A percentile compares a stretch with the other conserved stretches of the same genome.
phyloP scores from a whole-genome alignment of 2,888 invertebrate species.

The Adineta ricciae region DNA sequence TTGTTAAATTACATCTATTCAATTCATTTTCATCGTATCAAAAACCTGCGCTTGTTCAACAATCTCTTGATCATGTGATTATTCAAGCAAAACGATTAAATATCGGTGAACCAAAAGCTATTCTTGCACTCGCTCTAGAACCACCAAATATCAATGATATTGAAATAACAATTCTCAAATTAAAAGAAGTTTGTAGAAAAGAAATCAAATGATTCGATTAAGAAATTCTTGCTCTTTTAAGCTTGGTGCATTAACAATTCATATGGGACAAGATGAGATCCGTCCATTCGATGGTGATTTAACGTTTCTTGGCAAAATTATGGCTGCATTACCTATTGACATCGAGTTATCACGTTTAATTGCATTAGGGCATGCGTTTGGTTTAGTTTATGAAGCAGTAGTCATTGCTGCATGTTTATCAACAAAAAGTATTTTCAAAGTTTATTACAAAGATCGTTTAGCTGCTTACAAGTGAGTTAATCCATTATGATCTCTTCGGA shows the following conservation, averaged over 20 bases:
- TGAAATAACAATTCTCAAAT: conserved; percentile 65
- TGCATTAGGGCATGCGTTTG: conserved; percentile 72
- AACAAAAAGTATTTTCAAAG: conserved; percentile 31
- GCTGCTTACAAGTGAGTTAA: not conserved
- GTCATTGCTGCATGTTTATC: conserved; percentile 53
- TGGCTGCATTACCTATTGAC: conserved; percentile 72
- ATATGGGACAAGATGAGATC: conserved; percentile 49
- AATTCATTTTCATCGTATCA: conserved; percentile 44
- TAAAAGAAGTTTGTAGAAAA: conserved; percentile 65
- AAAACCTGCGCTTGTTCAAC: conserved; percentile 44
- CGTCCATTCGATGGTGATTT: conserved; percentile 66
- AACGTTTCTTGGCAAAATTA: conserved; percentile 71
- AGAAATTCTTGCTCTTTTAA: conserved; percentile 41
- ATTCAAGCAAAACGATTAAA: conserved; percentile 26
- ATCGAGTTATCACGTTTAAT: conserved; percentile 71
- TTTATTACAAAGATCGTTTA: conserved; percentile 30
- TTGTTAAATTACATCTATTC: conserved; percentile 45
- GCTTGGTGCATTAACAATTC: conserved; percentile 68
- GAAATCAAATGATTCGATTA: not conserved
- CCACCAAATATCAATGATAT: conserved; percentile 75
- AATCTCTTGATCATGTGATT: conserved; percentile 31
- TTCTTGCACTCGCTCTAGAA: conserved; percentile 72
- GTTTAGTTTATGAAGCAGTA: conserved; percentile 69
- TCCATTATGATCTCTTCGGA: not conserved
- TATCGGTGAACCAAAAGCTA: conserved; percentile 62